Evolutionary conservation across 1,140 invertebrate species (phyloP).

Genomic region (Protaetia brevitarsis): DNA sequence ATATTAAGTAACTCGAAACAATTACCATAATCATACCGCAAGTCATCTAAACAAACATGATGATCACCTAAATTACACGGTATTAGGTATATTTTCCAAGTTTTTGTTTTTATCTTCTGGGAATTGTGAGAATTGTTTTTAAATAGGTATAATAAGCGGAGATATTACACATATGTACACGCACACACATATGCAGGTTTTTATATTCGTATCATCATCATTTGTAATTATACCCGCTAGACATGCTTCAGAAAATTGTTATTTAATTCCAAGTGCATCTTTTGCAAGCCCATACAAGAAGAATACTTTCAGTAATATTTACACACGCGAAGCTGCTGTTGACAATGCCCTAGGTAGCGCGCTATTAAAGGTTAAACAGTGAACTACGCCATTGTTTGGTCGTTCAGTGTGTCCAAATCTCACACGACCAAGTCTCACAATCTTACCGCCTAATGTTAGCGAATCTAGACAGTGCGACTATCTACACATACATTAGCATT

Average conservation of each 20-base stretch:
- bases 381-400: constrained; percentile 4
- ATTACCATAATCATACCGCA: too few relatives aligned
- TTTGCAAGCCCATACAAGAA: background rate
- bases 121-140: constrained; percentile 6
- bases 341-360: constrained; percentile 14
- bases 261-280: background rate
- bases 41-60: too few relatives aligned
- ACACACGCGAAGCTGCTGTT: background rate
- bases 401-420: constrained; percentile 1
- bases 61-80: too few relatives aligned
- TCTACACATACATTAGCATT: too few relatives aligned
- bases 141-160: background rate
- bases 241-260: background rate
- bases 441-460: too few relatives aligned
- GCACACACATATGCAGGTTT: too few relatives aligned
- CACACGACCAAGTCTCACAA: background rate
- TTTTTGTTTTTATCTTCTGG: background rate
- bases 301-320: background rate
- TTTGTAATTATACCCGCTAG: constrained; percentile 11
- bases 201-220: constrained; percentile 1
- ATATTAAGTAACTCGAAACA: too few relatives aligned
- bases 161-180: background rate
- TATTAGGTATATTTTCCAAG: background rate
- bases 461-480: too few relatives aligned
- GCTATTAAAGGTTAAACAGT: constrained; percentile 16